Base-by-base conservation (phyloP, 2,888 invertebrate genomes). In the Andrena bucephala region DNA sequence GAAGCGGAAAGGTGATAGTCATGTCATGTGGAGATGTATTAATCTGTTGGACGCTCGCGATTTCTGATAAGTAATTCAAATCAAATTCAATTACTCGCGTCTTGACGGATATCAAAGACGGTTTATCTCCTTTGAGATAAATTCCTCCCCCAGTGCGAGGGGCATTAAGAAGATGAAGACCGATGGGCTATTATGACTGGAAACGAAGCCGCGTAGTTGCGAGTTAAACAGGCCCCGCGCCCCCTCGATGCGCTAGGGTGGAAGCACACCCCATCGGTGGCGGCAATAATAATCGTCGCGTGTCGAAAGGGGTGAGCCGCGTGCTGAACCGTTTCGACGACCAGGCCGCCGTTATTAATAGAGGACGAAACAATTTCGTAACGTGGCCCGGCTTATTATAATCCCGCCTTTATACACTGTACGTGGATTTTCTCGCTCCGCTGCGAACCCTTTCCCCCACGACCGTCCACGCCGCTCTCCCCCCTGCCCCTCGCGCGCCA, bases 331-430 rank as follows among this genome's bases (percentile, higher is more conserved):
- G 48, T 85, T 84, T 78, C 78, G 78, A 76, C 57, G 60, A 68
- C 54, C 82, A 60, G 72, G 52, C 71, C 77, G 65, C 65, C 72
- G 87, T 90, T 91, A 90, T 90, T 90, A 91, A 90, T 90, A 88
- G 87, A 89, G 91, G 90, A 92, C 90, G 91, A 92, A 92, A 92
- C 91, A 91, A 91, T 92, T 92, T 91, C 89, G 91, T 90, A 88
- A 88, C 89, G 88, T 84, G 78, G 86, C 88, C 86, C 85, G 89
- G 91, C 91, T 92, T 91, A 91, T 91, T 91, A 91, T 92, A 92
- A 92, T 92, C 92, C 91, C 75, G 71, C 82, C 85, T 85, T 77
- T 89, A 85, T 89, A 87, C 89, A 74, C 60, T 68, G n/a, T 65
- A 59, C 50, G 36, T 50, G 65, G 36, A 78, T 80, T 85, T 88